Conservation (phyloP, 2,888 invertebrate genomes). For the Ormyrus thymus region DNA sequence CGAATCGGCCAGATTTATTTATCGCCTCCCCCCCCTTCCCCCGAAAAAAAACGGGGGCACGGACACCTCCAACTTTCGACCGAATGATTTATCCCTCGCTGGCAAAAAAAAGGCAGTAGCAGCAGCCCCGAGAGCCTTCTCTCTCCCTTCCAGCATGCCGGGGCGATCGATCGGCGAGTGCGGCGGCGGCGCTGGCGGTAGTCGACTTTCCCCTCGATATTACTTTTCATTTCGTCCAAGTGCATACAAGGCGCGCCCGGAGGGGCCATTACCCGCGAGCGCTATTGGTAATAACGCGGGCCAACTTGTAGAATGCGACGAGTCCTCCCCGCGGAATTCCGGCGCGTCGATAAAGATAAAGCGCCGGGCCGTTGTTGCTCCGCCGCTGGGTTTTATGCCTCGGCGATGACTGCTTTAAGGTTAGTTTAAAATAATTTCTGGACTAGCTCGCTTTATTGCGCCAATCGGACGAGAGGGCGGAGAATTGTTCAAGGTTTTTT, state of each 20-base stretch:
- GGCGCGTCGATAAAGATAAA: constrained; percentile 22
- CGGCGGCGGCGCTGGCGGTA: too few relatives aligned
- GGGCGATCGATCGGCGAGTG: neutral
- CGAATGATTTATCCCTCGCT: constrained; percentile 42
- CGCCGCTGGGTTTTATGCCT: neutral
- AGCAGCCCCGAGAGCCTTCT: constrained; percentile 11
- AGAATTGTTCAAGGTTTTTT: too few relatives aligned
- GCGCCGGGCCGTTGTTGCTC: neutral
- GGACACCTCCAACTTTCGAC: neutral
- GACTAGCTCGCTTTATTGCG: too few relatives aligned
- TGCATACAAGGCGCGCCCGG: constrained; percentile 30
- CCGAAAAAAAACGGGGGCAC: neutral
- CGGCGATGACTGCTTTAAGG: too few relatives aligned
- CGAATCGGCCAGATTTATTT: constrained; percentile 31
- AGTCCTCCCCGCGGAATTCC: constrained; percentile 32
- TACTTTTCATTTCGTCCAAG: constrained; percentile 54
- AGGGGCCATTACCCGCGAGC: constrained; percentile 35
- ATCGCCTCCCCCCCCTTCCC: neutral
- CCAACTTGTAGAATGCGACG: constrained; percentile 46
- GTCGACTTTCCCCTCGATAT: constrained; percentile 34
- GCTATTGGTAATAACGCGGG: constrained; percentile 42
- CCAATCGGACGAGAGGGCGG: too few relatives aligned
- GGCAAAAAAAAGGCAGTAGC: neutral
- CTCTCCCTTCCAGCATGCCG: constrained; percentile 1
- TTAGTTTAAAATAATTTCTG: too few relatives aligned